Evolutionary conservation across 2,888 invertebrate species (phyloP).

Genomic region (Ochropleura leucogaster): DNA sequence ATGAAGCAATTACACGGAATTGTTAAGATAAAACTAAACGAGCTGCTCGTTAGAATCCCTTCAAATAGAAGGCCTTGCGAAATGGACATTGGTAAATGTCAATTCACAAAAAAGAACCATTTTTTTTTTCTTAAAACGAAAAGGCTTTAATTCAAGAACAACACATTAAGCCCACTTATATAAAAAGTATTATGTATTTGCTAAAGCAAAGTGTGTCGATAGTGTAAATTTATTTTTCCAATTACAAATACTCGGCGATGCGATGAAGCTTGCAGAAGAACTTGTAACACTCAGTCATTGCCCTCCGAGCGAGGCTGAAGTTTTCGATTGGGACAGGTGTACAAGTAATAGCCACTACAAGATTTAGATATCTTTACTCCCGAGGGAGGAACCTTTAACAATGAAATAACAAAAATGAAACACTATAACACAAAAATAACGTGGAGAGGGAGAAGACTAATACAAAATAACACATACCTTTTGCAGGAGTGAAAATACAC

Average conservation of each 20-base stretch:
- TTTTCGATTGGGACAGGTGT: too few relatives aligned
- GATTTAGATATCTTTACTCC: too few relatives aligned
- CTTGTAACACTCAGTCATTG: not conserved
- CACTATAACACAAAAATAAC: too few relatives aligned
- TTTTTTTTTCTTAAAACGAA: not conserved
- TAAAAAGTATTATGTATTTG: not conserved
- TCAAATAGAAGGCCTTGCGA: conserved; percentile 47
- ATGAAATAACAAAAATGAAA: too few relatives aligned
- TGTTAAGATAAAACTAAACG: conserved; percentile 55
- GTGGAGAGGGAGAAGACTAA: too few relatives aligned
- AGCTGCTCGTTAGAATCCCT: conserved; percentile 53
- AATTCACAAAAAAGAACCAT: conserved; percentile 12
- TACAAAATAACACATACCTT: too few relatives aligned
- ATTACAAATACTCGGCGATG: not conserved
- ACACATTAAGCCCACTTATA: not conserved
- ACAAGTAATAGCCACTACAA: too few relatives aligned
- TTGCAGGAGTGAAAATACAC: too few relatives aligned
- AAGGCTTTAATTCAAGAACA: not conserved
- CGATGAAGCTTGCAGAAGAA: not conserved
- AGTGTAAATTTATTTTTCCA: not conserved
- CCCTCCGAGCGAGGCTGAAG: too few relatives aligned
- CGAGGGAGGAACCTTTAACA: too few relatives aligned
- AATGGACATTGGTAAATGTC: conserved; percentile 25
- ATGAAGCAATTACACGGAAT: conserved; percentile 55
- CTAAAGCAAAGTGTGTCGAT: not conserved